These are phyloP conservation scores for Dynastes hyllus DNA, from an alignment of 2,888 invertebrate species.

Conservation along the genomic window DNA sequence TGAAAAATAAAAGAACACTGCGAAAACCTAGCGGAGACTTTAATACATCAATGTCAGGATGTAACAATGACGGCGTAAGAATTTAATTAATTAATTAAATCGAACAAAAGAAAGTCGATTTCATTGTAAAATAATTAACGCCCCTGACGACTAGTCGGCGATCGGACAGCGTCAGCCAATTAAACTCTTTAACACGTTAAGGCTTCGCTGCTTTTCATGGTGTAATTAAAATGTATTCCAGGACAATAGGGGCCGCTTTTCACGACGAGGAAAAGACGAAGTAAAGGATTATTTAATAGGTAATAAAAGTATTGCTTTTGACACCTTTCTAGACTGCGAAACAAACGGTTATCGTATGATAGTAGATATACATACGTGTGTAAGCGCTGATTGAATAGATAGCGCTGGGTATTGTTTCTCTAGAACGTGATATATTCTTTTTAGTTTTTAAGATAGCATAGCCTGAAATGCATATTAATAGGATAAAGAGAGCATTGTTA, in stretches of 20 bases:
- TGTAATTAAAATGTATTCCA: slow-evolving; percentile 10
- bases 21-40: neutral
- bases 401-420: no score
- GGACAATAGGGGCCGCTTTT: neutral
- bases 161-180: slow-evolving; percentile 31
- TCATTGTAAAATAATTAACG: slow-evolving; percentile 42
- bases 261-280: neutral
- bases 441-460: no score
- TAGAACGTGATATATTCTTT: no score
- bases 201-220: neutral
- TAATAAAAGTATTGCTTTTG: no score
- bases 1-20: neutral
- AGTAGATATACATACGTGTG: no score
- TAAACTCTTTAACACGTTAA: slow-evolving; percentile 21
- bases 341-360: no score
- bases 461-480: no score
- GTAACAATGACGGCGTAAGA: slow-evolving; percentile 29
- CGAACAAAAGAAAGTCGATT: slow-evolving; percentile 32
- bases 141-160: neutral
- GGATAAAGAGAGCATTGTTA: no score
- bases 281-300: no score
- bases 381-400: no score
- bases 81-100: slow-evolving; percentile 40
- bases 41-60: slow-evolving; percentile 21
- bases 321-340: no score